Evolutionary conservation across 2,113 vertebrate species (phyloP).

Genomic region (Copsychus sechellarum): DNA sequence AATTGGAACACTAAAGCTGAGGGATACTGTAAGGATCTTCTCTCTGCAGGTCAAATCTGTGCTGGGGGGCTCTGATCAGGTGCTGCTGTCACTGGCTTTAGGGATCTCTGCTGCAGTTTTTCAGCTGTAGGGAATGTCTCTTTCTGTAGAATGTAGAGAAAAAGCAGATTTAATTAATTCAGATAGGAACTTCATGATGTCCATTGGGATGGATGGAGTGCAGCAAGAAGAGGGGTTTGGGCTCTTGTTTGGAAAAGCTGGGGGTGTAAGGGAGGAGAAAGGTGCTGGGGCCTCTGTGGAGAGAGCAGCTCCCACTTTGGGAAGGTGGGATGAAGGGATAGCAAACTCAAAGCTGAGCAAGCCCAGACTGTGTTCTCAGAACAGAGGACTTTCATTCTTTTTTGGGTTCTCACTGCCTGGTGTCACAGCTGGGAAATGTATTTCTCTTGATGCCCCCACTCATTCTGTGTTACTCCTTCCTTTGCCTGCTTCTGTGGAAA

Average conservation of each 20-base stretch:
- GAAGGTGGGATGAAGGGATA: not conserved
- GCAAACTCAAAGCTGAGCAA: not conserved
- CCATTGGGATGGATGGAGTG: not conserved
- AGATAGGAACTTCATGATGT: not conserved
- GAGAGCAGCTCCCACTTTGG: not conserved
- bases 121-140: not conserved
- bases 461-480: not conserved
- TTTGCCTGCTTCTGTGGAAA: not conserved
- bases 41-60: not conserved
- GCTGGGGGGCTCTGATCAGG: not conserved
- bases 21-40: not conserved
- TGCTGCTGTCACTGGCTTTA: not conserved
- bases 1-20: not conserved
- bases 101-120: not conserved
- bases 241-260: not conserved
- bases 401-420: not conserved
- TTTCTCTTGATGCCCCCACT: not conserved
- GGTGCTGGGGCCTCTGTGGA: fast-evolving
- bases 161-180: not conserved
- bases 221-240: not conserved
- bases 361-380: not conserved
- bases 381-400: not conserved
- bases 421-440: not conserved
- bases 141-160: not conserved
- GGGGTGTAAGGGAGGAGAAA: not conserved